Base-by-base conservation (phyloP, 2,113 vertebrate species). In the Pseudopipra pipra region DNA sequence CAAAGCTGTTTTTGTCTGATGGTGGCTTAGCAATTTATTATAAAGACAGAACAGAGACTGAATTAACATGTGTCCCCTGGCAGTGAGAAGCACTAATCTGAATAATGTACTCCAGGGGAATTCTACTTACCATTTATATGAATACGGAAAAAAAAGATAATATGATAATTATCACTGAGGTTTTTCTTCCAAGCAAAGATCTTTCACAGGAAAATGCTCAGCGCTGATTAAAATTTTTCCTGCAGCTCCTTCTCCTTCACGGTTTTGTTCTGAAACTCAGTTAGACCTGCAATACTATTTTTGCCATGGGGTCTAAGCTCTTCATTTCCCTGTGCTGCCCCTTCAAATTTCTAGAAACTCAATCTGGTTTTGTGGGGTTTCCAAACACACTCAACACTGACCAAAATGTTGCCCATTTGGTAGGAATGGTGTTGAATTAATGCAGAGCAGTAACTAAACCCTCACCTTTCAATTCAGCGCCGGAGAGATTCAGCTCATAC, bases 41-140 rank as follows among this genome's bases (percentile, higher is more conserved):
- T 68, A 6, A 33, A 91, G 78, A 71, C 71, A 70, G 82, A 90
- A 44, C 43, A 90, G 72, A 87, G 80, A 76, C 55, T 28, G 41
- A 96, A 76, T 83, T 85, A 97, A 94, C 72, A 46, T 41, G 18
- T 93, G 93, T 97, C 93, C 86, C 74, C 55, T 80, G 79, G 89
- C 63, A 84, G 79, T 65, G 33, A 93, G 63, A 87, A 79, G 56
- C 41, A 43, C 75, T 96, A 59, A 91, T 93, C 55, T 65, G 89
- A 94, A 89, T 28, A 90, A 95, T 67, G 41, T 62, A 31, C 83
- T 78, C 56, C 33, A 66, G 52, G 56, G 65, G 71, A 35, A 82
- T 75, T 92, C 21, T 14, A 47, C 67, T 96, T 89, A 71, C 43
- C 49, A 35, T 88, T 94, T 93, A 80, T 79, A 83, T 47, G 76